Evolutionary conservation across 2,113 vertebrate genomes (phyloP), one percentile per base, ranked within the genome.

Genomic region (Osmerus mordax): DNA sequence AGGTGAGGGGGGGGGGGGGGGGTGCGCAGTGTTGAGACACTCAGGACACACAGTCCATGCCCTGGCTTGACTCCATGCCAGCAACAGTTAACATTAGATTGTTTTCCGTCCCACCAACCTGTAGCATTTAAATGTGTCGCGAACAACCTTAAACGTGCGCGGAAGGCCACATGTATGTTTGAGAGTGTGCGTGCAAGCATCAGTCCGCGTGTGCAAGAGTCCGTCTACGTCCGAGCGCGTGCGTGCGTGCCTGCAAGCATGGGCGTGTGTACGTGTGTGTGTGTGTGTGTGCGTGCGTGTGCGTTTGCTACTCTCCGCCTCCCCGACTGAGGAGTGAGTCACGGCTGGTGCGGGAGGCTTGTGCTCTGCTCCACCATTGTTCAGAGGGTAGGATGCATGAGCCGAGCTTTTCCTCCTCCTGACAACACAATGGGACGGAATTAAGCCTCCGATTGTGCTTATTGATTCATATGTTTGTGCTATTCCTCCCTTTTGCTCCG

Each of bases 361-460:
- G 47, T 70, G 53, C 70, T 78, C 66, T 23, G 15, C 70, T 72
- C 73, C 78, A 19, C 75, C 75, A 90, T 91, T 93, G 91, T 93
- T 90, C 84, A 75, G 79, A 66, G 53, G 28, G 75, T 75, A 84
- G 78, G 81, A 87, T 87, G 80, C 80, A 79, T 83, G 78, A 65
- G 70, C 73, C 58, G 64, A 77, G 72, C 56, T 75, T 86, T 84
- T 85, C 81, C 83, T 76, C 78, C 67, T 80, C 86, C 86, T 81
- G 78, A 74, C 67, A 86, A 90, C 86, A 93, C 91, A 92, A 91
- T 91, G 81, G 86, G 72, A 87, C 74, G 86, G 81, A 80, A 67
- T 79, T 86, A 77, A 83, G 83, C 72, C 23, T 75, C 73, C 84
- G 70, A 84, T 87, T 25, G 70, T 73, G 73, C 87, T 83, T 86